Percentiles rank a stretch among this genome's conserved stretches.
Evolutionary conservation across 2,797 vertebrate genomes (phyloP).

Genomic region (Pangasius djambal): DNA sequence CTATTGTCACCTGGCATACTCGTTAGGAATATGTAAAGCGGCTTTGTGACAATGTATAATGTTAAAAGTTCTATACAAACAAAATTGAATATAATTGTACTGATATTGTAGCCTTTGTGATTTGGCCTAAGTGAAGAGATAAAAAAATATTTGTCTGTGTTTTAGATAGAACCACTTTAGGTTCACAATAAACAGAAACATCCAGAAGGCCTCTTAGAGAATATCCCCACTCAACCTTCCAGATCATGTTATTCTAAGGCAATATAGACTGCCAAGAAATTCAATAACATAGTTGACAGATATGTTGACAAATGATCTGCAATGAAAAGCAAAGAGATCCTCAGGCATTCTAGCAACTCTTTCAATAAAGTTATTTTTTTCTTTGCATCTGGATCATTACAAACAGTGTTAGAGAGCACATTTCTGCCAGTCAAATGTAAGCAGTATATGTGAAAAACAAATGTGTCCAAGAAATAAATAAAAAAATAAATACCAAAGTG

Average conservation of each 20-base stretch:
- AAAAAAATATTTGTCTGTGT: not conserved
- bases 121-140: not conserved
- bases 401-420: not conserved
- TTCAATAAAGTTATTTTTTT: not conserved
- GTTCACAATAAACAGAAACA: not conserved
- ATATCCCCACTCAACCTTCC: conserved; percentile 11
- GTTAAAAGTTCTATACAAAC: not conserved
- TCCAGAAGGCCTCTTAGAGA: not conserved
- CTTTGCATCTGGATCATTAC: not conserved
- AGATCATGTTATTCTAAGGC: not conserved
- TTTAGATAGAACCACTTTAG: not conserved
- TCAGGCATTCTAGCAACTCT: not conserved
- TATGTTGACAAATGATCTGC: conserved; percentile 29
- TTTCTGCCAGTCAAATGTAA: not conserved
- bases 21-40: no score
- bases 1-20: no score
- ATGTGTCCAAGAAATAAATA: not conserved
- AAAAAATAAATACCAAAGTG: not conserved
- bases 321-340: conserved; percentile 21
- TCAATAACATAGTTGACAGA: conserved; percentile 22
- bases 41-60: not conserved
- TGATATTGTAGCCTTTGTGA: not conserved
- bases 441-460: not conserved
- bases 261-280: conserved; percentile 24
- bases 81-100: not conserved